Evolutionary conservation across 2,113 vertebrate genomes (phyloP), one percentile per base, ranked within the genome.

Genomic region (Lucifuga dentata): DNA sequence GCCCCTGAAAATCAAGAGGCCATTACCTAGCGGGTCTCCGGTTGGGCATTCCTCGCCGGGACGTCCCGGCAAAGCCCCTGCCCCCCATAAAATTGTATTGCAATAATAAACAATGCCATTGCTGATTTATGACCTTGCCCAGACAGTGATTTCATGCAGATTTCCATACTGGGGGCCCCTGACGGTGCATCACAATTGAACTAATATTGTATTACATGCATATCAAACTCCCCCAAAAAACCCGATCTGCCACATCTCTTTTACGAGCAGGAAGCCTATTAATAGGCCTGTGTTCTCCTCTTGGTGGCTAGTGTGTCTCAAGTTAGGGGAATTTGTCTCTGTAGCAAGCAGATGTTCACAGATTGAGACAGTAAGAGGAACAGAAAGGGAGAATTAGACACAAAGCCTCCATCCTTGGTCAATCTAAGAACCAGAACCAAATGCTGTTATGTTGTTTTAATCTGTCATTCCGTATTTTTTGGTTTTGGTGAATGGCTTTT

Each of bases 101-200:
- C 80, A 82, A 89, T 83, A 87, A 92, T 88, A 92, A 93, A 93
- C 90, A 91, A 86, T 48, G 44, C 68, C 73, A 43, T 39, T 3
- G 70, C 73, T 92, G 93, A 94, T 93, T 93, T 93, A 94, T 74
- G 66, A 83, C 80, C 58, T 61, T 72, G 83, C 86, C 91, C 92
- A 93, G 93, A 94, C 93, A 92, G 87, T 84, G 86, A 94, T 94
- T 93, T 93, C 93, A 94, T 92, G 93, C 92, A 86, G 91, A 92
- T 93, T 92, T 89, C 82, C 89, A 86, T 71, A 64, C 86, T 78
- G 76, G 78, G 85, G 89, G 84, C 86, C 89, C 86, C 86, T 85
- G 77, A 88, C 81, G 78, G 81, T 85, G 88, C 79, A 89, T 91
- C 81, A 89, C 88, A 88, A 90, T 90, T 91, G 90, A 91, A 91